These are phyloP conservation scores for Rostratula benghalensis DNA, from an alignment of 2,113 vertebrate genomes.

Conservation along the genomic window DNA sequence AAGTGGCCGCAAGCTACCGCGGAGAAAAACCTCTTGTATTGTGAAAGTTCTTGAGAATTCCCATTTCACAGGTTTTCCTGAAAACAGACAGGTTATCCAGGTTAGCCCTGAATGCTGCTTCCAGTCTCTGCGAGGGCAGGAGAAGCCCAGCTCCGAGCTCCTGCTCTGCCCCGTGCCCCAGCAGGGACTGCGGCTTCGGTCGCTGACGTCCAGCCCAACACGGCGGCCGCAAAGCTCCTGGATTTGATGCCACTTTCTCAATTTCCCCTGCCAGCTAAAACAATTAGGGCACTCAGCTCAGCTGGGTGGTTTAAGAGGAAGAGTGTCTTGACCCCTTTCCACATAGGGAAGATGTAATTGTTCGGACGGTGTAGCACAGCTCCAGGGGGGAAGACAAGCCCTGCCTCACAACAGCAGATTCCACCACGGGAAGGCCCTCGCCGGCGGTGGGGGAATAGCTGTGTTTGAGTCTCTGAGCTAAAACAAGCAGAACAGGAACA, in stretches of 20 bases:
- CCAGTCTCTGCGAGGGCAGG: background rate
- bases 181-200: background rate
- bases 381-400: background rate
- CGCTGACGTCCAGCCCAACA: background rate
- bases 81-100: background rate
- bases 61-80: background rate
- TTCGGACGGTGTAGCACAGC: background rate
- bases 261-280: background rate
- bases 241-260: background rate
- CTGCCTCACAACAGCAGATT: background rate
- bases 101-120: background rate
- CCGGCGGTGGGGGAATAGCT: background rate
- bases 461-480: background rate
- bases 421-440: fast-evolving
- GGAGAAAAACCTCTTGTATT: background rate
- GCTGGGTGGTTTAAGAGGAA: background rate
- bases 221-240: background rate
- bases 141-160: background rate
- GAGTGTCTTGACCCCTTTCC: background rate
- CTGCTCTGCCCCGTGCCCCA: background rate
- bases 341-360: background rate
- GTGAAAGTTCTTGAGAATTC: background rate
- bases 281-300: background rate
- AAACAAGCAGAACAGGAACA: background rate
- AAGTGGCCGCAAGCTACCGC: background rate